Base-by-base conservation (phyloP, 2,888 invertebrate species). In the Kryphioiulus occultus region DNA sequence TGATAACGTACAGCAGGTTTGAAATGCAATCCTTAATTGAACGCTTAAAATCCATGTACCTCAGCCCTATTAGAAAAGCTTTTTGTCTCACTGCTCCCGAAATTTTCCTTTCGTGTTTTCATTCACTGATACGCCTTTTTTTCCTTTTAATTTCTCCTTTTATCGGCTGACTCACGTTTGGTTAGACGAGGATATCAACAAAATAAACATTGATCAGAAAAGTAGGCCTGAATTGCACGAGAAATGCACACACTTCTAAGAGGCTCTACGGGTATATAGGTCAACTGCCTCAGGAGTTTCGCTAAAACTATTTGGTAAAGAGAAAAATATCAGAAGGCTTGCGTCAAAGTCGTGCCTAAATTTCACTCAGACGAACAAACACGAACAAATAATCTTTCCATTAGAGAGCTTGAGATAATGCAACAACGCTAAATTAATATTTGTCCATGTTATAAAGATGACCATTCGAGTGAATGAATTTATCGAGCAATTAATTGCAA, bases 161-260 rank as follows among this genome's bases (percentile, higher is more conserved):
- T 53, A n/a, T n/a, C 19, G 3, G 53, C 53, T 53, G 53, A 53
- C 53, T 53, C 53, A 53, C 15, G 53, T 53, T 53, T 53, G 53
- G 53, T 53, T 53, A 53, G 53, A 53, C n/a, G n/a, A 53, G 53
- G 53, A 53, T n/a, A 53, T 53, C 53, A 53, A n/a, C 53, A 53
- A n/a, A 53, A 19, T 53, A 53, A 53, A 53, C 53, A 53, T 53
- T n/a, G 53, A n/a, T 19, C 53, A 53, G n/a, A 53, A n/a, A 53
- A 53, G 53, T 53, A 53, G 53, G 53, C 53, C 53, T 53, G 15
- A 19, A n/a, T 53, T n/a, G 53, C 53, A 53, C 9, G 19, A 53
- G 19, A 19, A 53, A n/a, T 53, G 53, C 53, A 53, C n/a, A 53
- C 47, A 47, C n/a, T n/a, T 17, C 53, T 53, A 4, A 53, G n/a